Evolutionary conservation across 2,797 vertebrate species (phyloP).

Genomic region (Gymnopithys bicolor): DNA sequence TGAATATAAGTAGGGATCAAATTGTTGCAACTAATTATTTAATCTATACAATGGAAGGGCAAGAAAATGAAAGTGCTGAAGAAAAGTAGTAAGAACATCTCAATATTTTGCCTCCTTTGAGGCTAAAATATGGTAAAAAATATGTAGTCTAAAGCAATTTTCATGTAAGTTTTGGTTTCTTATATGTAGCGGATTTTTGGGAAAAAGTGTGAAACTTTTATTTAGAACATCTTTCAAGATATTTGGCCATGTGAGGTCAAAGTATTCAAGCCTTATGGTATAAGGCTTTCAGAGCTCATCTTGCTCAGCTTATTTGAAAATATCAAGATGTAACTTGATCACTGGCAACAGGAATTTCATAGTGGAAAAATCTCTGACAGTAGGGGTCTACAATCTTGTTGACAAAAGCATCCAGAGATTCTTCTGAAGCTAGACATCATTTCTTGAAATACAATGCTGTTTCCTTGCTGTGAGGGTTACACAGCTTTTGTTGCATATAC

Average conservation of each 20-base stretch:
- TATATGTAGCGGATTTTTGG: fast-evolving
- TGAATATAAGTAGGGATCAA: neutral
- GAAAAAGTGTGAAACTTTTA: neutral
- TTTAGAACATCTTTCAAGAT: neutral
- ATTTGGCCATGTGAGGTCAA: neutral
- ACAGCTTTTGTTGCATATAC: neutral
- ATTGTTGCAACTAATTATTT: neutral
- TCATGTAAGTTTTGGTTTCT: neutral
- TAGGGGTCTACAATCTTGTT: neutral
- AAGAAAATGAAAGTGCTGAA: neutral
- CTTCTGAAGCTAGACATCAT: neutral
- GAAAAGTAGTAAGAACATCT: neutral
- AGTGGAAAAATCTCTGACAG: neutral
- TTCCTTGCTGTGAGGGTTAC: neutral
- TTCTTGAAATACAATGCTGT: neutral
- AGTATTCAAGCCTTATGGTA: neutral
- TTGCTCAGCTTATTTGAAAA: neutral
- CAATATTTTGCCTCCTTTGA: neutral
- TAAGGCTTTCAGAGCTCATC: neutral
- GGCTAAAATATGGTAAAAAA: neutral
- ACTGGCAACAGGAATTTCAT: neutral
- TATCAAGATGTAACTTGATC: neutral
- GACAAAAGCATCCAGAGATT: neutral
- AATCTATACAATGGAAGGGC: neutral
- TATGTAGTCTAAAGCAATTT: neutral